Evolutionary conservation across 2,797 vertebrate species (phyloP).

Genomic region (Paedocypris micromegethes): DNA sequence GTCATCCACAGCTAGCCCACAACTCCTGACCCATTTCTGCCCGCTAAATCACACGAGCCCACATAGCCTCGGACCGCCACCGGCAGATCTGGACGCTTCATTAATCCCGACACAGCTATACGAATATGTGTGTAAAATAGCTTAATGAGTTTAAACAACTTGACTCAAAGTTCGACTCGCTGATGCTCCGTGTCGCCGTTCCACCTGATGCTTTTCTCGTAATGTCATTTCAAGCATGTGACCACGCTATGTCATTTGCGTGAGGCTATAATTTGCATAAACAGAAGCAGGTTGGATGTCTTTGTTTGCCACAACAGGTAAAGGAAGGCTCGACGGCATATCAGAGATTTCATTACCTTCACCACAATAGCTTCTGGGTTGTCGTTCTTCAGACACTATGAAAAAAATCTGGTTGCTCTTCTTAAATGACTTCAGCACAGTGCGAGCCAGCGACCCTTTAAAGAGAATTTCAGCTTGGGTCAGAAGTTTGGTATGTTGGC

Average conservation of each 20-base stretch:
- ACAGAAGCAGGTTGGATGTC: slow-evolving; percentile 18
- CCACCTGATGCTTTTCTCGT: slow-evolving; percentile 13
- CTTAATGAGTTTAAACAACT: slow-evolving; percentile 4
- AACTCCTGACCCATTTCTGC: slow-evolving; percentile 19
- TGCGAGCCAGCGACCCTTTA: background rate
- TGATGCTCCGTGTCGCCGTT: too few relatives aligned
- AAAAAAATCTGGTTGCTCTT: background rate
- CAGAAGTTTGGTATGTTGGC: slow-evolving; percentile 18
- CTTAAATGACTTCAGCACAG: background rate
- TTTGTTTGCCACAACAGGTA: slow-evolving; percentile 9
- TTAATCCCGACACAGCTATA: background rate
- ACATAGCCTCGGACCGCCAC: background rate
- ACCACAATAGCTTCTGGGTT: background rate
- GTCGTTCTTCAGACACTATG: background rate
- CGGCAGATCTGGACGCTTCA: slow-evolving; percentile 12
- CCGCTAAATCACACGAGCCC: slow-evolving; percentile 20
- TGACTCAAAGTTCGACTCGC: background rate
- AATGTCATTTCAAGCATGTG: slow-evolving; percentile 21
- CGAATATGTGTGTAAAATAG: slow-evolving; percentile 8
- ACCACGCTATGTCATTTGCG: slow-evolving; percentile 19
- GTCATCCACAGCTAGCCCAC: slow-evolving; percentile 29
- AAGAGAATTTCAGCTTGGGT: background rate
- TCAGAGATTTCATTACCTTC: slow-evolving; percentile 7
- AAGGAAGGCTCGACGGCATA: slow-evolving; percentile 6
- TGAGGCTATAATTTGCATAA: slow-evolving; percentile 1